Conservation (phyloP, 2,113 vertebrate genomes). For the Tachysurus vachellii region DNA sequence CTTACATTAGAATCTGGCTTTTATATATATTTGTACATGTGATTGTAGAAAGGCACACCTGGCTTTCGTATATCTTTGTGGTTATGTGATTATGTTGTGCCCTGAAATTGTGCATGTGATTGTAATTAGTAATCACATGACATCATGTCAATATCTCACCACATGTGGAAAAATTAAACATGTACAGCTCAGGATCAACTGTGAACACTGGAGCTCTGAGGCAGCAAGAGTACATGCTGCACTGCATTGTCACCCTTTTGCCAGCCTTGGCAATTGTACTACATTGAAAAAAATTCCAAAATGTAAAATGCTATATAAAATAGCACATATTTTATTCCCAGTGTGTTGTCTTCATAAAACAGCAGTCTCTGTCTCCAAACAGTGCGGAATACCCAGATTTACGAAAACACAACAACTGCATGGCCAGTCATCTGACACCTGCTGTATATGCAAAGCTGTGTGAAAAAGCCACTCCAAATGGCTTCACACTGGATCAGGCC, state of each 20-base stretch:
- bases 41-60: background rate
- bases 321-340: background rate
- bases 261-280: background rate
- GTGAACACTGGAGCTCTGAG: background rate
- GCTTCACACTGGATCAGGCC: slow-evolving; percentile 91
- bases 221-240: background rate
- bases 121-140: background rate
- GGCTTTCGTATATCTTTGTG: background rate
- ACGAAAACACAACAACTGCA: slow-evolving; percentile 98
- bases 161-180: background rate
- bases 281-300: background rate
- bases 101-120: background rate
- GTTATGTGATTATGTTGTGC: background rate
- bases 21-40: background rate
- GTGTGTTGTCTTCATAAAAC: background rate
- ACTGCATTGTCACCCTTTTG: background rate
- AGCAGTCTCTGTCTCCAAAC: slow-evolving; percentile 35
- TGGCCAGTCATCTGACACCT: slow-evolving; percentile 91
- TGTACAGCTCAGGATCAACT: background rate
- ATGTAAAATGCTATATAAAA: background rate
- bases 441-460: slow-evolving; percentile 88
- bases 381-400: slow-evolving; percentile 97
- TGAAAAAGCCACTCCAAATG: slow-evolving; percentile 86
- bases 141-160: background rate
- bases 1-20: background rate